phyloP scores from a whole-genome alignment of 1,140 invertebrate species.

The Eriosoma lanigerum region DNA sequence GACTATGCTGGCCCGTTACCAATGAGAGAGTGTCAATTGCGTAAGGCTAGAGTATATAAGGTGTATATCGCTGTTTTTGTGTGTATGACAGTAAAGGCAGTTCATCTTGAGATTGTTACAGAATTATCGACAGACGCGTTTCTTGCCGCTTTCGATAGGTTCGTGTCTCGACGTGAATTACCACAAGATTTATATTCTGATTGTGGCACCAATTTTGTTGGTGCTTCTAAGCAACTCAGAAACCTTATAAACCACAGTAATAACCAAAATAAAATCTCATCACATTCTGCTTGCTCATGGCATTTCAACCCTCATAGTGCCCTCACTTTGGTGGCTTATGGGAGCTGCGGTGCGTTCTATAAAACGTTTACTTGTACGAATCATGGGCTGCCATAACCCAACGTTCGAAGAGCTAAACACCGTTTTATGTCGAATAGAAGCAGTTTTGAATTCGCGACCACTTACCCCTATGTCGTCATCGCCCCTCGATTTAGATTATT shows the following conservation, averaged over 20 bases:
- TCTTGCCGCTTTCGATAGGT: background rate
- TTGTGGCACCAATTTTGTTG: conserved; percentile 53
- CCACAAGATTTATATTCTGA: background rate
- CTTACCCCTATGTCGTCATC: conserved; percentile 53
- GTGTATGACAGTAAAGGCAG: conserved; percentile 53
- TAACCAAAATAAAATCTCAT: background rate
- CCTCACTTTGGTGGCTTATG: too few species aligned
- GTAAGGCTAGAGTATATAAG: too few species aligned
- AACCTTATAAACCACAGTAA: background rate
- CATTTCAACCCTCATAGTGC: conserved; percentile 56
- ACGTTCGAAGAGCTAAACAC: conserved; percentile 57
- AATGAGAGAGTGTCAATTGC: too few species aligned
- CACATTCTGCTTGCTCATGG: conserved; percentile 49
- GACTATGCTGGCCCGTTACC: too few species aligned
- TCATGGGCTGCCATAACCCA: conserved; percentile 49
- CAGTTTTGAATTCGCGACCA: conserved; percentile 56
- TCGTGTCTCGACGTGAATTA: background rate
- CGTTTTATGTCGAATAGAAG: conserved; percentile 55
- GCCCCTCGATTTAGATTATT: conserved; percentile 53
- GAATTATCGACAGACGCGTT: conserved; percentile 50
- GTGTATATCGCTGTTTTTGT: too few species aligned
- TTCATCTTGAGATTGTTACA: conserved; percentile 56
- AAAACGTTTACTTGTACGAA: conserved; percentile 55
- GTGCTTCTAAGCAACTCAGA: conserved; percentile 53
- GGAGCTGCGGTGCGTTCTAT: conserved; percentile 56